Conservation (phyloP, 2,888 invertebrate species). For the Heliothis peltigera region DNA sequence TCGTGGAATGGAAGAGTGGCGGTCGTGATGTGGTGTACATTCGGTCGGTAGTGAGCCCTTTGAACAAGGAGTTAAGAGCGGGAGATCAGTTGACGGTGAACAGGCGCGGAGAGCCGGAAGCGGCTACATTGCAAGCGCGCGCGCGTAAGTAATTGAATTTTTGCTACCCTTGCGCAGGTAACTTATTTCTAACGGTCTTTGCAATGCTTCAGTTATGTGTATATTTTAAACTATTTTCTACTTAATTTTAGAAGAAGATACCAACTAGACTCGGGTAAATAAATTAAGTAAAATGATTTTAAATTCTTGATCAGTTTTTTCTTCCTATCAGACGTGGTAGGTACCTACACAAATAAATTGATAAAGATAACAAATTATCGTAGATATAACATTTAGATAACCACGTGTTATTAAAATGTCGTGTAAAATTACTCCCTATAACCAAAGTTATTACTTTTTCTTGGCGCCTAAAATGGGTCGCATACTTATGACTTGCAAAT, state of each 20-base stretch:
- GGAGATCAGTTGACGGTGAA: slow-evolving; percentile 66
- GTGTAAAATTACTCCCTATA: too few species aligned
- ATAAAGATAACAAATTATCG: too few species aligned
- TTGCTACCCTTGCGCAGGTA: slow-evolving; percentile 30
- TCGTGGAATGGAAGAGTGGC: slow-evolving; percentile 76
- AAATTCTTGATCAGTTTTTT: neutral
- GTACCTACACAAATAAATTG: slow-evolving; percentile 1
- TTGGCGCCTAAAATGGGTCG: too few species aligned
- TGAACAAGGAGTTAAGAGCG: slow-evolving; percentile 59
- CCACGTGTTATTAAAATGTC: slow-evolving; percentile 10
- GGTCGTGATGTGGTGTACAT: slow-evolving; percentile 68
- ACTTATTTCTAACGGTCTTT: slow-evolving; percentile 13
- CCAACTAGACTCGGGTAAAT: slow-evolving; percentile 23
- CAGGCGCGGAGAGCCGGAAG: slow-evolving; percentile 63
- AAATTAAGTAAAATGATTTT: neutral
- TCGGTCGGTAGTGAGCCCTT: slow-evolving; percentile 63
- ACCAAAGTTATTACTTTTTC: too few species aligned
- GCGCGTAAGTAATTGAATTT: slow-evolving; percentile 68
- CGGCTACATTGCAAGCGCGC: slow-evolving; percentile 67
- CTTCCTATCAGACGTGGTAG: neutral
- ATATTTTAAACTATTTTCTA: neutral
- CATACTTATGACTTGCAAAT: too few species aligned
- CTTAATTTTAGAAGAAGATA: slow-evolving; percentile 8
- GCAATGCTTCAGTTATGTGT: neutral
- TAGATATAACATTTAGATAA: neutral